Percentiles rank a stretch among this genome's conserved stretches.
Evolutionary conservation across 1,140 invertebrate genomes (phyloP).

Genomic region (Pantala flavescens): DNA sequence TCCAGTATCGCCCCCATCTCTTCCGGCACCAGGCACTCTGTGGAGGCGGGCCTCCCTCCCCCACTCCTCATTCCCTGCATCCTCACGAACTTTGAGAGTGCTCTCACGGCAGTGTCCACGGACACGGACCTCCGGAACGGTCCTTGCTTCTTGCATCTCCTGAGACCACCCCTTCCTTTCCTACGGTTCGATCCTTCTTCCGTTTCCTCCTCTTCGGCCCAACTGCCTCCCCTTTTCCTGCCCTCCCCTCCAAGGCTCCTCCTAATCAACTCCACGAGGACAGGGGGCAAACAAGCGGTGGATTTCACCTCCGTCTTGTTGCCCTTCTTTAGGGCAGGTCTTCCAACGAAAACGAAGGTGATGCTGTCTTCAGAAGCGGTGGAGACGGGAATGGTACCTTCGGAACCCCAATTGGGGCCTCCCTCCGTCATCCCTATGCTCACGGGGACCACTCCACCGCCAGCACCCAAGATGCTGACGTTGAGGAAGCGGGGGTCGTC

Average conservation of each 20-base stretch:
- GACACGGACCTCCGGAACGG: neutral
- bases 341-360: neutral
- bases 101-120: neutral
- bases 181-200: neutral
- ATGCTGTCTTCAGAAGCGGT: neutral
- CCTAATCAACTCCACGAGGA: neutral
- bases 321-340: neutral
- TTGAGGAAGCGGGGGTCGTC: neutral
- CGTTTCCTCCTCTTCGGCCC: neutral
- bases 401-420: neutral
- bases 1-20: neutral
- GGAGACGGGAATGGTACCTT: neutral
- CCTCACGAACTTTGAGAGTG: neutral
- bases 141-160: neutral
- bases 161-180: neutral
- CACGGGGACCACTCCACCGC: neutral
- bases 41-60: neutral
- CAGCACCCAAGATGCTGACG: neutral
- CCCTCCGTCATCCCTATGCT: neutral
- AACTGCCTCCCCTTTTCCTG: neutral
- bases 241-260: neutral
- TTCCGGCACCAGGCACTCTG: neutral
- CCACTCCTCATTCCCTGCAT: neutral
- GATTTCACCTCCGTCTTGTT: neutral
- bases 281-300: neutral